phyloP scores from a whole-genome alignment of 1,140 invertebrate species.

The Formica selysi region DNA sequence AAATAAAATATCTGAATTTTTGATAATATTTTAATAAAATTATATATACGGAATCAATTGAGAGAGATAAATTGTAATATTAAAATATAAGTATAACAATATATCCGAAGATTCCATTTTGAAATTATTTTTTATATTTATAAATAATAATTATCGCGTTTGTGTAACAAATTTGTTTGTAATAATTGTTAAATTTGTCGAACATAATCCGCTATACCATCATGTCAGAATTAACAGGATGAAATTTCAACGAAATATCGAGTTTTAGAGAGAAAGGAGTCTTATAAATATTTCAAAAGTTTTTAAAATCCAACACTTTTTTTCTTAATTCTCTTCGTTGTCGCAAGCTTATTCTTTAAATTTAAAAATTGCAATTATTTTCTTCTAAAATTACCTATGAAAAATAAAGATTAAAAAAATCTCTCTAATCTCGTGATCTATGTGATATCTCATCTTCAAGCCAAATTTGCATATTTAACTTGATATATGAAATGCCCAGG shows the following conservation, averaged over 20 bases:
- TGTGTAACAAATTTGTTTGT: conserved; percentile 12
- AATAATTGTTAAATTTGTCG: background rate
- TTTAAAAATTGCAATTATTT: background rate
- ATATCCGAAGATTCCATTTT: background rate
- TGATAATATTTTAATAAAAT: conserved; percentile 1
- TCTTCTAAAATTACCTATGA: conserved; percentile 9
- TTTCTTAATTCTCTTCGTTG: background rate
- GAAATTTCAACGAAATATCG: background rate
- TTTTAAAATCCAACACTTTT: background rate
- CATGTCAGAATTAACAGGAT: background rate
- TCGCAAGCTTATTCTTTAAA: background rate
- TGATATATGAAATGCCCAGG: background rate
- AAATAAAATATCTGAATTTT: conserved; percentile 8
- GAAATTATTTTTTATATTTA: background rate
- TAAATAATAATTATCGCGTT: background rate
- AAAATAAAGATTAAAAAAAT: background rate
- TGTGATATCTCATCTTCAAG: background rate
- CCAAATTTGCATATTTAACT: background rate
- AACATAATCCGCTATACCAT: background rate
- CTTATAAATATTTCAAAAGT: background rate
- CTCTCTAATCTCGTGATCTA: background rate
- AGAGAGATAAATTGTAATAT: conserved; percentile 6
- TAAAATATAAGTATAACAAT: background rate
- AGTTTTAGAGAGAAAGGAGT: background rate
- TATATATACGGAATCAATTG: background rate